Percentiles rank a stretch among this genome's conserved stretches.
These are phyloP conservation scores for Salvelinus namaycush DNA, from an alignment of 2,113 vertebrate species.

Conservation along the genomic window DNA sequence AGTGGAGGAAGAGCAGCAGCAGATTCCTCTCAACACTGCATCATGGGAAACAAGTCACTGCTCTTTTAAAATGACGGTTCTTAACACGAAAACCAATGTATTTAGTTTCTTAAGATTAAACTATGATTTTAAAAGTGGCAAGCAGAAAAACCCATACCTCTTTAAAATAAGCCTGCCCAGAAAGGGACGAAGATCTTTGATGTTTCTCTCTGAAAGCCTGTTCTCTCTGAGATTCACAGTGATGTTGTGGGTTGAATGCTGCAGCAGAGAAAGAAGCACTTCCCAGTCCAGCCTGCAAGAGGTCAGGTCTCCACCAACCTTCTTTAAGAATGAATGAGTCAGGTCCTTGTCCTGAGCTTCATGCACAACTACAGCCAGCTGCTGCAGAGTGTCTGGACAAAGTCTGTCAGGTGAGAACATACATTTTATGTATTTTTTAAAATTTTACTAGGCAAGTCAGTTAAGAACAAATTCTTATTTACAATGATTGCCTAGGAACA, in stretches of 20 bases:
- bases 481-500: too few species aligned
- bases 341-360: slow-evolving; percentile 35
- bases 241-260: slow-evolving; percentile 8
- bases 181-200: slow-evolving; percentile 26
- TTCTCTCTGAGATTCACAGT: slow-evolving; percentile 36
- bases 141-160: slow-evolving; percentile 14
- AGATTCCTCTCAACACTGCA: slow-evolving; percentile 40
- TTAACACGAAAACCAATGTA: neutral
- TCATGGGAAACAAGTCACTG: neutral
- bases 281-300: slow-evolving; percentile 33
- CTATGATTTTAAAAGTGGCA: neutral
- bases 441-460: too few species aligned
- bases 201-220: neutral
- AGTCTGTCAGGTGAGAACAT: slow-evolving; percentile 11
- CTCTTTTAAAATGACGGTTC: neutral
- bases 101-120: neutral
- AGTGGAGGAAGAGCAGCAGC: slow-evolving; percentile 37
- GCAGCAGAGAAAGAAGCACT: slow-evolving; percentile 32
- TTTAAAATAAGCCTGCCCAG: slow-evolving; percentile 34
- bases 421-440: too few species aligned
- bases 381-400: slow-evolving; percentile 19
- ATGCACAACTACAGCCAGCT: slow-evolving; percentile 32
- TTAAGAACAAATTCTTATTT: too few species aligned
- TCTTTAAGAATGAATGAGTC: slow-evolving; percentile 22
- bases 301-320: slow-evolving; percentile 9